phyloP scores from a whole-genome alignment of 2,888 invertebrate species.

The Microdon myrmicae region DNA sequence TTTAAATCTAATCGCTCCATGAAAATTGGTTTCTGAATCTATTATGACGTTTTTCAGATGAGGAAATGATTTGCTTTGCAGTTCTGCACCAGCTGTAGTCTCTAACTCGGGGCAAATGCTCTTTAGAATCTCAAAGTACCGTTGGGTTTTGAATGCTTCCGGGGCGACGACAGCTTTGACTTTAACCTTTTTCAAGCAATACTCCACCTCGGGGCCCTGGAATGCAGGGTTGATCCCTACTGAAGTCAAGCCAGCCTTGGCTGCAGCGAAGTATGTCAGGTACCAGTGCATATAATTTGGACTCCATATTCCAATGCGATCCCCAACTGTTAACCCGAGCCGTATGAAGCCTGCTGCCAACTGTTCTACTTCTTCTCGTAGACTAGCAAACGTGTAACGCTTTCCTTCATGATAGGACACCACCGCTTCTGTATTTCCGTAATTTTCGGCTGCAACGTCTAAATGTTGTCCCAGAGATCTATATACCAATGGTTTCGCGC shows the following conservation, averaged over 20 bases:
- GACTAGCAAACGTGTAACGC: slow-evolving; percentile 69
- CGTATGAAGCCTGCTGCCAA: slow-evolving; percentile 78
- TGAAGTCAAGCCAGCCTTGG: slow-evolving; percentile 77
- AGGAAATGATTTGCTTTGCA: slow-evolving; percentile 68
- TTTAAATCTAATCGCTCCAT: slow-evolving; percentile 67
- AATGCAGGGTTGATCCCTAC: slow-evolving; percentile 84
- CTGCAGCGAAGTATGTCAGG: slow-evolving; percentile 75
- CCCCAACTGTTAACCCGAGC: slow-evolving; percentile 77
- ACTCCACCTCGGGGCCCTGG: slow-evolving; percentile 75
- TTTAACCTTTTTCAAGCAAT: slow-evolving; percentile 77
- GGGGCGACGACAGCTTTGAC: slow-evolving; percentile 76
- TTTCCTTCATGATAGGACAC: slow-evolving; percentile 70
- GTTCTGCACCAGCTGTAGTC: slow-evolving; percentile 64
- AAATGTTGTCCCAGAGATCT: slow-evolving; percentile 72
- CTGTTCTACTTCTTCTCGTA: slow-evolving; percentile 70
- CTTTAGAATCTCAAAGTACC: slow-evolving; percentile 76
- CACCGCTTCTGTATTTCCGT: slow-evolving; percentile 71
- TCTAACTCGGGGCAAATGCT: slow-evolving; percentile 71
- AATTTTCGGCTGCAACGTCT: slow-evolving; percentile 68
- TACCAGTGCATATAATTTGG: slow-evolving; percentile 84
- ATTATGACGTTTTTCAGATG: slow-evolving; percentile 71
- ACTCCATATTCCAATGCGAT: slow-evolving; percentile 82
- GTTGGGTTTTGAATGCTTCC: slow-evolving; percentile 72
- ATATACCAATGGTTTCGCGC: slow-evolving; percentile 68
- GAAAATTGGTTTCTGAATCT: slow-evolving; percentile 66